Conservation (phyloP, 35 echinoderm and acorn worm genomes). For the Amphiura filiformis region DNA sequence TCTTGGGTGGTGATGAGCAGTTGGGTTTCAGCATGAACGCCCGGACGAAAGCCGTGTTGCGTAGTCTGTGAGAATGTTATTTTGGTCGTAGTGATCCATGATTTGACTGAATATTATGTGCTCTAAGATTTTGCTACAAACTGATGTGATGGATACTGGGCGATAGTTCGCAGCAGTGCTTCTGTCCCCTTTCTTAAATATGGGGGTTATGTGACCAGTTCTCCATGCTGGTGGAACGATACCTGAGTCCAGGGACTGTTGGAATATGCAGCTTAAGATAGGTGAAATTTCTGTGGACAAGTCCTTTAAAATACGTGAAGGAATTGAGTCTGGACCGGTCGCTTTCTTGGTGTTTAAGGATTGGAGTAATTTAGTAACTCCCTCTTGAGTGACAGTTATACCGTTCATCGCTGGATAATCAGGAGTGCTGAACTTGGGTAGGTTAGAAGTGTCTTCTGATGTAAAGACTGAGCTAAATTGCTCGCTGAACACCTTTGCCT, state of each 20-base stretch:
- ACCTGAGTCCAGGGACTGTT: slow-evolving; percentile 7
- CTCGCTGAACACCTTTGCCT: slow-evolving; percentile 18
- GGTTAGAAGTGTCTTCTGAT: slow-evolving; percentile 21
- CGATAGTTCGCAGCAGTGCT: neutral
- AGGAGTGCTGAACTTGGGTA: neutral
- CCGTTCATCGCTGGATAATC: neutral
- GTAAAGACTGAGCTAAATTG: slow-evolving; percentile 57
- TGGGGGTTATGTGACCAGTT: neutral
- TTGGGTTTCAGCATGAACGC: slow-evolving; percentile 33
- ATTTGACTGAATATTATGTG: slow-evolving; percentile 50
- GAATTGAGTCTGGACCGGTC: slow-evolving; percentile 12
- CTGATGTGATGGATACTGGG: slow-evolving; percentile 25
- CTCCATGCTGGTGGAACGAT: neutral
- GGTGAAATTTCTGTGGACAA: neutral
- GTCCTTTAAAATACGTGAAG: neutral
- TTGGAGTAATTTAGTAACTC: neutral
- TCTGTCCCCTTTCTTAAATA: neutral
- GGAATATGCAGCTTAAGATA: neutral
- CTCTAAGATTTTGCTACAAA: slow-evolving; percentile 34
- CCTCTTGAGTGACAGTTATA: neutral
- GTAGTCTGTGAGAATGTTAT: slow-evolving; percentile 19
- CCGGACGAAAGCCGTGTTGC: slow-evolving; percentile 31
- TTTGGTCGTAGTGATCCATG: slow-evolving; percentile 24
- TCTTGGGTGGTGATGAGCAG: slow-evolving; percentile 33
- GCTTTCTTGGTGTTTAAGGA: slow-evolving; percentile 21